Conservation (phyloP, 2,888 invertebrate genomes). For the Petrolisthes manimaculis region DNA sequence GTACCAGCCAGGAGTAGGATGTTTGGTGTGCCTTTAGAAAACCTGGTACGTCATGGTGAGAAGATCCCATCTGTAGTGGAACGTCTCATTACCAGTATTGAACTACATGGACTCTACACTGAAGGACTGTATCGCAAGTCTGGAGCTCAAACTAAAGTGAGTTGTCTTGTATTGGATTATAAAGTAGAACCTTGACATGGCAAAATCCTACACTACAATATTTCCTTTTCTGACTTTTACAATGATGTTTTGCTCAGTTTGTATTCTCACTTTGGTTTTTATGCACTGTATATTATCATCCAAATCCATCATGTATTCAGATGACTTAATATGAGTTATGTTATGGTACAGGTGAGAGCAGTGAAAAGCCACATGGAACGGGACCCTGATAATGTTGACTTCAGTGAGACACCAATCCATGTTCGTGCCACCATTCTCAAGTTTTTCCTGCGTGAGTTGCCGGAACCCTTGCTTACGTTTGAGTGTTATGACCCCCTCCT, state of each 20-base stretch:
- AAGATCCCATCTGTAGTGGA: slow-evolving; percentile 91
- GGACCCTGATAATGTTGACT: slow-evolving; percentile 64
- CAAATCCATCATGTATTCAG: too few relatives aligned
- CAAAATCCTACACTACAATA: neutral
- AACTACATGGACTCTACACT: slow-evolving; percentile 90
- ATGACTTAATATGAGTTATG: too few relatives aligned
- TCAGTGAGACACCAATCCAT: slow-evolving; percentile 76
- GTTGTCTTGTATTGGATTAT: slow-evolving; percentile 66
- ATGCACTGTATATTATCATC: too few relatives aligned
- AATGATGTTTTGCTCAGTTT: neutral
- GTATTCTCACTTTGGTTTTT: neutral
- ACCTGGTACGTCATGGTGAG: slow-evolving; percentile 71
- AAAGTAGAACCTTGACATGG: neutral
- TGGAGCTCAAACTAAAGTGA: slow-evolving; percentile 71
- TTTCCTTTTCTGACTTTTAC: neutral
- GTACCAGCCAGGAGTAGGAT: slow-evolving; percentile 72
- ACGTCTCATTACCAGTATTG: slow-evolving; percentile 87
- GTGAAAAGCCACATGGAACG: slow-evolving; percentile 82
- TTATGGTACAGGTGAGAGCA: slow-evolving; percentile 70
- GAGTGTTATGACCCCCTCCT: slow-evolving; percentile 93
- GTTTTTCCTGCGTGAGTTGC: slow-evolving; percentile 90
- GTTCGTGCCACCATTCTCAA: slow-evolving; percentile 94
- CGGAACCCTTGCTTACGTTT: slow-evolving; percentile 92
- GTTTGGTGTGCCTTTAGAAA: slow-evolving; percentile 84
- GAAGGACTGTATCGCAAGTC: slow-evolving; percentile 95